phyloP scores from a whole-genome alignment of 2,113 vertebrate species.

The Aldabrachelys gigantea region DNA sequence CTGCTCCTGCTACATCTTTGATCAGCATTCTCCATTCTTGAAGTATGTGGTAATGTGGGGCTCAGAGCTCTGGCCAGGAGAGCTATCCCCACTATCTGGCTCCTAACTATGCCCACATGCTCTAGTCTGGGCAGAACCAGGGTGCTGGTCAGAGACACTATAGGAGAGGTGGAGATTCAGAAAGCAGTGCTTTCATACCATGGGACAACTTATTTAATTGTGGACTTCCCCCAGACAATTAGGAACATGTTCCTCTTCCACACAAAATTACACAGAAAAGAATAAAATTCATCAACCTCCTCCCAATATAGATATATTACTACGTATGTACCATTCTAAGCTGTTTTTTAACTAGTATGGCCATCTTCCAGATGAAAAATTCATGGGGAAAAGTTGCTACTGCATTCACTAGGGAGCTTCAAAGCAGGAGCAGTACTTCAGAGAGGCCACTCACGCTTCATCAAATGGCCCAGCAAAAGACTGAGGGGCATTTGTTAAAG shows the following conservation, averaged over 20 bases:
- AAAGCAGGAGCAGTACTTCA: background rate
- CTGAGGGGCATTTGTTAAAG: background rate
- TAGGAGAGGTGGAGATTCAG: background rate
- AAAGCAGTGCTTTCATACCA: background rate
- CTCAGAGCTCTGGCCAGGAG: background rate
- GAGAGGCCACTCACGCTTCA: background rate
- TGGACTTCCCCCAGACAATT: background rate
- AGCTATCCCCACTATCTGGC: background rate
- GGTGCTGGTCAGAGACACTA: background rate
- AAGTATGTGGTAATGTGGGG: background rate
- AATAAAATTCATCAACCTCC: background rate
- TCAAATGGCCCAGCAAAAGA: background rate
- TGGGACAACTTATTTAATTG: background rate
- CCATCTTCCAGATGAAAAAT: background rate
- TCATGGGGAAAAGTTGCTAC: background rate
- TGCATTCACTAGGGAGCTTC: background rate
- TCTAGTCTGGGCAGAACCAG: background rate
- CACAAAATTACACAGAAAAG: background rate
- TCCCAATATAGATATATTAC: no score
- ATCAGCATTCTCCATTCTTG: background rate
- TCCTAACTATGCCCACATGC: background rate
- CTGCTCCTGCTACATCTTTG: background rate
- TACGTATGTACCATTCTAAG: background rate
- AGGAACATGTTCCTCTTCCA: background rate
- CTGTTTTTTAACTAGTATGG: background rate